Base-by-base conservation (phyloP, 2,888 invertebrate species). In the Pseudococcus viburni region DNA sequence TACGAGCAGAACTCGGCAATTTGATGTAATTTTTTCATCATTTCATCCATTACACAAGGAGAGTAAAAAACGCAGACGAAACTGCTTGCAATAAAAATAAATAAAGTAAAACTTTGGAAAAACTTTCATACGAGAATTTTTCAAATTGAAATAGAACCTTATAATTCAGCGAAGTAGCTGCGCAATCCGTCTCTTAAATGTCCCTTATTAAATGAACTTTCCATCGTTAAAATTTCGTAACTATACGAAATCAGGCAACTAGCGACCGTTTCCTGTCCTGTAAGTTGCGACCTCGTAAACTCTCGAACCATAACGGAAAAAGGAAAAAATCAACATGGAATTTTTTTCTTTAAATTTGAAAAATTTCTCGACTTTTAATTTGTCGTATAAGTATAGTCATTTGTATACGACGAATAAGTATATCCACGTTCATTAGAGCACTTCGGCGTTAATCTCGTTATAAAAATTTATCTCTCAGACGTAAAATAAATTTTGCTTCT, bases 391-490 rank as follows among this genome's bases (percentile, higher is more conserved):
- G 42, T 22, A 7, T 73, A 17, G 26, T 73, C 17, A 33, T 73
- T 73, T 73, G 33, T 73, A 73, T 42, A 42, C 42, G 42, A 42
- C 33, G 39, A 4, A 5, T 33, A 73, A 22, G 17, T 59, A 4
- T 33, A 73, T 33, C 22, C 11, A 22, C 73, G 17, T 73, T 73
- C 73, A 73, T 73, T 73, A 73, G 73, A 7, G 73, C 33, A 73
- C 73, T 33, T 73, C 17, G 33, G 15, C 73, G 33, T 73, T 73
- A 73, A 73, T 73, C 73, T 33, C 73, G 73, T 73, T n/a, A 83
- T 83, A 17, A 83, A 42, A 83, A 46, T 83, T 83, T 83, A 46
- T 83, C 80, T 42, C 80, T 83, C 80, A 83, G 80, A 46, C 46
- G 39, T 42, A 3, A 83, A 83, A 83, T 83, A 83, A 83, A 83